phyloP scores from a whole-genome alignment of 2,113 vertebrate genomes.

The Paralichthys olivaceus region DNA sequence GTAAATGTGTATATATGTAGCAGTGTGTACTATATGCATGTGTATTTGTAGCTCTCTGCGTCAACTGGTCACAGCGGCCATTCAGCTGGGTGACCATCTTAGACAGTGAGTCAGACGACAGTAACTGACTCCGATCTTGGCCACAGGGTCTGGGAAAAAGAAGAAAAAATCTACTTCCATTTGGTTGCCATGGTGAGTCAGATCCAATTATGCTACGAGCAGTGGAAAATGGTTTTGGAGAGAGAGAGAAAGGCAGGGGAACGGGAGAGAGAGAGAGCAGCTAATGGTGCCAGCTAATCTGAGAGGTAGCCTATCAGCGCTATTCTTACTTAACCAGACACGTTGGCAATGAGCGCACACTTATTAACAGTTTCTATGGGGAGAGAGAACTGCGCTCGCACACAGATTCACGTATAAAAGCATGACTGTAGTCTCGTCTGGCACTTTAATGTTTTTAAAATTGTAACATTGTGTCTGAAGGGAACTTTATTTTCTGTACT shows the following conservation, averaged over 20 bases:
- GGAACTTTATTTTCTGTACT: neutral
- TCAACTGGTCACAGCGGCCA: conserved; percentile 41
- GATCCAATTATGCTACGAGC: conserved; percentile 80
- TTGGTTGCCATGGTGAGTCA: conserved; percentile 79
- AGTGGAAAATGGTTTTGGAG: conserved; percentile 70
- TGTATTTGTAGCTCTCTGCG: conserved; percentile 16
- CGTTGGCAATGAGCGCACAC: neutral
- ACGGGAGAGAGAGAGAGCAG: conserved; percentile 1
- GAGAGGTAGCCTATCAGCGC: conserved; percentile 37
- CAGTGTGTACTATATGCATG: neutral
- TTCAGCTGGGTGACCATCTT: conserved; percentile 48
- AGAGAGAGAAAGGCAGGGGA: conserved; percentile 30
- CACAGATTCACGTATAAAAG: neutral
- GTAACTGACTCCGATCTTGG: conserved; percentile 75
- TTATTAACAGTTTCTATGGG: conserved; percentile 7
- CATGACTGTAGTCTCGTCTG: neutral
- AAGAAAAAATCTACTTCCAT: conserved; percentile 55
- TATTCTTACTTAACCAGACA: conserved; percentile 31
- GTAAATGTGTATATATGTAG: neutral
- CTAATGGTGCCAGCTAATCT: conserved; percentile 40
- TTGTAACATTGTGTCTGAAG: neutral
- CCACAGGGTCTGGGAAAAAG: conserved; percentile 59
- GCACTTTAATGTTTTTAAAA: neutral
- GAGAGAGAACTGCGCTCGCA: neutral
- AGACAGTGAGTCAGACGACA: conserved; percentile 78